Percentiles rank a stretch among this genome's conserved stretches.
Evolutionary conservation across 2,113 vertebrate species (phyloP).

Genomic region (Seriola rivoliana): DNA sequence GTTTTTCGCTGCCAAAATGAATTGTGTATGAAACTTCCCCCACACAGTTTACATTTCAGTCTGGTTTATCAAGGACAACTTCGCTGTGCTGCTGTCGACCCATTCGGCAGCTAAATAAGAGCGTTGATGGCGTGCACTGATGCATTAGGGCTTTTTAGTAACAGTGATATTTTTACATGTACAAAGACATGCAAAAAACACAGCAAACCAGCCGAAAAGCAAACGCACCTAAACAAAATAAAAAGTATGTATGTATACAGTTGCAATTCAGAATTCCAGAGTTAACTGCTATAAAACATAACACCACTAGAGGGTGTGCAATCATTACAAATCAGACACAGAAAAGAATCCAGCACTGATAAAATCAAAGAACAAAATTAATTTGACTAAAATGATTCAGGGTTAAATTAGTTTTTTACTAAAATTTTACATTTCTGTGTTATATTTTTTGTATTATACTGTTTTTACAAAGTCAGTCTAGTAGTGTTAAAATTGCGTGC

Average conservation of each 20-base stretch:
- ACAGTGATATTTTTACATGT: not conserved
- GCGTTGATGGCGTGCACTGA: not conserved
- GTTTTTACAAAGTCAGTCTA: not conserved
- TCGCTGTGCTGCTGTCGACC: not conserved
- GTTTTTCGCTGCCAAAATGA: constrained; percentile 75
- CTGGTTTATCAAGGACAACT: constrained; percentile 4
- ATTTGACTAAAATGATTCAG: not conserved
- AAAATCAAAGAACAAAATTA: not conserved
- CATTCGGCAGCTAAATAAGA: not conserved
- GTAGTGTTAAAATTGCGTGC: constrained; percentile 41
- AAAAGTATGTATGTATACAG: not conserved
- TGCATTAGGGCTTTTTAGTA: not conserved
- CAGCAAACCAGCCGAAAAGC: too few relatives aligned
- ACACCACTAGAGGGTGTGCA: constrained; percentile 78
- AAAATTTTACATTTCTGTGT: not conserved
- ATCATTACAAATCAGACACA: constrained; percentile 58
- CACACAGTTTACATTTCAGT: constrained; percentile 31
- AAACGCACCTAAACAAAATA: not conserved
- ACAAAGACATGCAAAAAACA: not conserved
- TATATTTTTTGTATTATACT: not conserved
- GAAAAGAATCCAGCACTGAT: not conserved
- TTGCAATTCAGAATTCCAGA: not conserved
- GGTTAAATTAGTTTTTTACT: not conserved
- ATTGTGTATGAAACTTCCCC: constrained; percentile 65
- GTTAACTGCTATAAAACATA: constrained; percentile 22